Base-by-base conservation (phyloP, 2,797 vertebrate species). In the Aldrovandia affinis region DNA sequence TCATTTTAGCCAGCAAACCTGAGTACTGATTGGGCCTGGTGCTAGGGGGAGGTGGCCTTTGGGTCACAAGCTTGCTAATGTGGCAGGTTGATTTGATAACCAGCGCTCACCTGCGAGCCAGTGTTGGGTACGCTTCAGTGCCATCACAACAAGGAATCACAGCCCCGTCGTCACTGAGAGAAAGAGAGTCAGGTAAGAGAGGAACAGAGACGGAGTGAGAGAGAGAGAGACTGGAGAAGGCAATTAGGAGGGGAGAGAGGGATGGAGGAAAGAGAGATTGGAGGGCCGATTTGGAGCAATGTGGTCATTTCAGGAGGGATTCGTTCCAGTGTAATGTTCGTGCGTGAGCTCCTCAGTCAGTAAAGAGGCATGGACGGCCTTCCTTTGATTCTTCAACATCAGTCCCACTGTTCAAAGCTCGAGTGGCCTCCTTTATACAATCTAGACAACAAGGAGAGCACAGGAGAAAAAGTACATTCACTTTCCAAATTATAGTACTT, bases 41-140 rank as follows among this genome's bases (percentile, higher is more conserved):
- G 78, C 80, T 83, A 90, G 86, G 85, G 85, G 88, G 87, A 47
- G 77, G 86, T 85, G 85, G 86, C 81, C 91, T 89, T 87, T 91
- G 87, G 92, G 92, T 92, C 91, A 92, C 91, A 57, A 52, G 20
- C 28, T 30, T 14, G 52, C 52, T 22, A 33, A 47, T 15, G 15
- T 81, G 15, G 18, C 18, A 25, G 28, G 54, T 25, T 57, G 25
- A 42, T 28, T 47, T 79, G 28, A 30, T 54, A 47, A 25, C 47
- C 78, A 20, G 9, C 15, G 25, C 28, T 25, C 54, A 42, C n/a
- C 50, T n/a, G 15, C 78, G 15, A 79, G 78, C 77, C n/a, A 30
- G 20, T n/a, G 3, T 0, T 5, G 25, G 70, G 70, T 42, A 75
- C 22, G 70, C 30, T 75, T 75, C 70, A 75, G 33, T 75, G 70